Evolutionary conservation across 2,888 invertebrate genomes (phyloP).

Genomic region (Alitta virens): DNA sequence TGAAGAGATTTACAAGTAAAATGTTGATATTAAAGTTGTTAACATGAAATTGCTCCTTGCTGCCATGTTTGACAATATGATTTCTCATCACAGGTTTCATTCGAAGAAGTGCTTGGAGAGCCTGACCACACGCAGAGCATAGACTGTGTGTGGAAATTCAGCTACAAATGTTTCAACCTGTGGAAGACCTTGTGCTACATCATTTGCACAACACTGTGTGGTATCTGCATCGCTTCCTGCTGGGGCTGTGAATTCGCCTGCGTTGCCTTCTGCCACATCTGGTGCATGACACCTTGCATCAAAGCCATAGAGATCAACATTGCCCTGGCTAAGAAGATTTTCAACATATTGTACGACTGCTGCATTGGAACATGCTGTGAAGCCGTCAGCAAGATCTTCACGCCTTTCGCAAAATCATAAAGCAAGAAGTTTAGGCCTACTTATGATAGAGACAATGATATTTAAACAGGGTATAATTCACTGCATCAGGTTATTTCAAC

Average conservation of each 20-base stretch:
- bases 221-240: slow-evolving; percentile 67
- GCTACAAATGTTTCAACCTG: slow-evolving; percentile 66
- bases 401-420: slow-evolving; percentile 27
- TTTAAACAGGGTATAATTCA: no score
- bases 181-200: slow-evolving; percentile 70
- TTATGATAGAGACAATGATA: no score
- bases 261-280: slow-evolving; percentile 66
- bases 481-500: no score
- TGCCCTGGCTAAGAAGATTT: slow-evolving; percentile 24
- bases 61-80: no score
- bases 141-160: slow-evolving; percentile 71
- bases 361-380: slow-evolving; percentile 32
- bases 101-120: slow-evolving; percentile 37
- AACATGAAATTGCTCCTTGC: no score
- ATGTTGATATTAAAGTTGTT: no score
- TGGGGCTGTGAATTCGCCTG: slow-evolving; percentile 57
- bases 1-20: no score
- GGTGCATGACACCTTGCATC: slow-evolving; percentile 70
- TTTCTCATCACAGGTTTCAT: slow-evolving; percentile 56
- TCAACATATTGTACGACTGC: slow-evolving; percentile 20
- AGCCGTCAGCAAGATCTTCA: slow-evolving; percentile 30
- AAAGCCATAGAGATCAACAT: slow-evolving; percentile 69
- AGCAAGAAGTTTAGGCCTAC: no score
- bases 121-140: slow-evolving; percentile 48
- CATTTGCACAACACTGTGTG: slow-evolving; percentile 66